Percentiles rank a stretch among this genome's conserved stretches.
These are phyloP conservation scores for Antennarius maculatus DNA, from an alignment of 2,797 vertebrate species.

Conservation along the genomic window DNA sequence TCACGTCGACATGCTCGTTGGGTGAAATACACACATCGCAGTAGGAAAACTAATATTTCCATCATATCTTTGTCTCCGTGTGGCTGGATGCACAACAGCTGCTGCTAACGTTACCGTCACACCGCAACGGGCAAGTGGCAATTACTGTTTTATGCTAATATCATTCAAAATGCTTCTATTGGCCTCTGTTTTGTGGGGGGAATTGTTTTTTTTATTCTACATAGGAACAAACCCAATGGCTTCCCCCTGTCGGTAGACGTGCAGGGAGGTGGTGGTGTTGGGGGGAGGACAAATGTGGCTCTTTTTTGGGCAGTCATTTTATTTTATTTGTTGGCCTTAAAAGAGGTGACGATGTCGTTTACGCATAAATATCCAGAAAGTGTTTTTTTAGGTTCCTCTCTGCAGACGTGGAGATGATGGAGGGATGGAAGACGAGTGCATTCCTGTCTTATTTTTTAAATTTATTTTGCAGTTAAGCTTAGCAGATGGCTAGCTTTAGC, in stretches of 20 bases:
- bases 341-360: neutral
- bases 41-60: neutral
- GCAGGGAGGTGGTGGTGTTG: no score
- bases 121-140: neutral
- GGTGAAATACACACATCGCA: neutral
- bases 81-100: neutral
- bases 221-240: neutral
- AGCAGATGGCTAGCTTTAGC: neutral
- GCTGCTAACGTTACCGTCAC: neutral
- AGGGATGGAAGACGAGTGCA: no score
- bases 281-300: neutral
- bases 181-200: neutral
- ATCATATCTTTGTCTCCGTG: neutral
- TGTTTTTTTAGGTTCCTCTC: no score
- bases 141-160: constrained; percentile 20
- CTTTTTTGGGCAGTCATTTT: neutral
- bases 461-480: neutral
- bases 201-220: constrained; percentile 5
- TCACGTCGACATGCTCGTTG: neutral
- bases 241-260: neutral
- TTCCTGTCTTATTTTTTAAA: no score
- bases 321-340: neutral
- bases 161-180: constrained; percentile 11
- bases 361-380: no score
- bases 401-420: no score